A percentile compares a stretch with the other conserved stretches of the same genome.
Conservation (phyloP, 2,113 vertebrate genomes). For the Psittacula cyanocephala region DNA sequence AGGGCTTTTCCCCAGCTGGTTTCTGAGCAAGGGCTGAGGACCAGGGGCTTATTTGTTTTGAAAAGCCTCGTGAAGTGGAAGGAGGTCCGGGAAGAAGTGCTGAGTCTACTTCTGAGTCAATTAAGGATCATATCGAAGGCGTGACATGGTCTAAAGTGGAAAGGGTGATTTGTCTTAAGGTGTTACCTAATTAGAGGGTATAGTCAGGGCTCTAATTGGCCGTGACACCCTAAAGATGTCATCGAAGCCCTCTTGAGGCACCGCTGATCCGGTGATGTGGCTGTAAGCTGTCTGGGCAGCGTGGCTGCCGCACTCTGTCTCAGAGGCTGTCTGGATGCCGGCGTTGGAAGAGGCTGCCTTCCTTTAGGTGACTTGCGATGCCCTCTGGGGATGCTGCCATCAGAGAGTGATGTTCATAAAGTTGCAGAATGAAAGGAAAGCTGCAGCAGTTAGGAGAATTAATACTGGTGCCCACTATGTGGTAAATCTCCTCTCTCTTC, state of each 20-base stretch:
- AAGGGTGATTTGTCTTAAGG: constrained; percentile 34
- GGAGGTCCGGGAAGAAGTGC: background rate
- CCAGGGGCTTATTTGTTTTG: constrained; percentile 13
- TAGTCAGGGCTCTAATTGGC: constrained; percentile 33
- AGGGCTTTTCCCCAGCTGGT: background rate
- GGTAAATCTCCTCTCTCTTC: background rate
- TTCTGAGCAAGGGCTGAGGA: background rate
- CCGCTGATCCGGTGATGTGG: rapidly evolving
- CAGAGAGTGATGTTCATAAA: background rate
- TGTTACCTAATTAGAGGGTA: constrained; percentile 40
- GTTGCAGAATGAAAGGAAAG: background rate
- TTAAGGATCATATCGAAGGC: background rate
- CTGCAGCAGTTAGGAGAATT: background rate
- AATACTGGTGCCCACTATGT: background rate
- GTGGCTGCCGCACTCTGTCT: background rate
- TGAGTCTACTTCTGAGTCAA: constrained; percentile 26
- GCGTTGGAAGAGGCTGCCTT: background rate
- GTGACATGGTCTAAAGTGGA: background rate
- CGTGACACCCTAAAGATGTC: constrained; percentile 48
- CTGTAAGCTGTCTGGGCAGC: background rate
- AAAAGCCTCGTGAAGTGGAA: constrained; percentile 1
- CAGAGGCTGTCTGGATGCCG: rapidly evolving
- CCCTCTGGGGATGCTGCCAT: background rate
- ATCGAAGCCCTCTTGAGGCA: background rate
- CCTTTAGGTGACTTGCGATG: background rate